Conservation (phyloP, 2,888 invertebrate genomes). For the Ophion ellenae region DNA sequence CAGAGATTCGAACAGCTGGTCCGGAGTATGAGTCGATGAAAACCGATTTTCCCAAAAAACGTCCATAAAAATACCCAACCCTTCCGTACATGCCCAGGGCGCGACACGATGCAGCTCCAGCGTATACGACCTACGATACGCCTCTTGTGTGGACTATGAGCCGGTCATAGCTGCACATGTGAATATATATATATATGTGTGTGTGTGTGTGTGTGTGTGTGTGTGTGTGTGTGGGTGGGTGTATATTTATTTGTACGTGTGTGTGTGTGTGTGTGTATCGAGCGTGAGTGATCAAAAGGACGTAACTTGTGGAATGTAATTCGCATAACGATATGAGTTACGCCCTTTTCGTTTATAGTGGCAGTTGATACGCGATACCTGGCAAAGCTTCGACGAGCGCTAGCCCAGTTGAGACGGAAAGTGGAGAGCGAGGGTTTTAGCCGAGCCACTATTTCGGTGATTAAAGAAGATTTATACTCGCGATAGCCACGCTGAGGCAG, state of each 20-base stretch:
- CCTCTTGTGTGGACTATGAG: conserved; percentile 28
- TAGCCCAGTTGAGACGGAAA: conserved; percentile 16
- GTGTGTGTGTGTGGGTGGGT: background rate
- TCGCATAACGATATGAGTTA: background rate
- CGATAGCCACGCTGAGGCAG: conserved; percentile 57
- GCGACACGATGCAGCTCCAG: background rate
- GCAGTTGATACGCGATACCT: conserved; percentile 11
- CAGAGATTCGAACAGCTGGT: conserved; percentile 23
- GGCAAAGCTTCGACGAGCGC: conserved; percentile 39
- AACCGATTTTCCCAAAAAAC: conserved; percentile 46
- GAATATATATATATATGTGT: background rate
- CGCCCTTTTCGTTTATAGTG: conserved; percentile 14
- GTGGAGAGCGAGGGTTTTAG: conserved; percentile 36
- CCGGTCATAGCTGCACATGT: conserved; percentile 24
- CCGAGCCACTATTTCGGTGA: conserved; percentile 56
- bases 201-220: background rate
- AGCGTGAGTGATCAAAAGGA: background rate
- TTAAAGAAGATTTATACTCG: conserved; percentile 60
- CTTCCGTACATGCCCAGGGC: background rate
- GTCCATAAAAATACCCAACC: conserved; percentile 50
- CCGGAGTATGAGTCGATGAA: conserved; percentile 32
- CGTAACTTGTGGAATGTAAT: background rate
- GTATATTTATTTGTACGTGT: background rate
- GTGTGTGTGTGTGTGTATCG: background rate
- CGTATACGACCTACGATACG: background rate